Evolutionary conservation across 1,140 invertebrate species (phyloP).

Genomic region (Xylocopa sonorina): DNA sequence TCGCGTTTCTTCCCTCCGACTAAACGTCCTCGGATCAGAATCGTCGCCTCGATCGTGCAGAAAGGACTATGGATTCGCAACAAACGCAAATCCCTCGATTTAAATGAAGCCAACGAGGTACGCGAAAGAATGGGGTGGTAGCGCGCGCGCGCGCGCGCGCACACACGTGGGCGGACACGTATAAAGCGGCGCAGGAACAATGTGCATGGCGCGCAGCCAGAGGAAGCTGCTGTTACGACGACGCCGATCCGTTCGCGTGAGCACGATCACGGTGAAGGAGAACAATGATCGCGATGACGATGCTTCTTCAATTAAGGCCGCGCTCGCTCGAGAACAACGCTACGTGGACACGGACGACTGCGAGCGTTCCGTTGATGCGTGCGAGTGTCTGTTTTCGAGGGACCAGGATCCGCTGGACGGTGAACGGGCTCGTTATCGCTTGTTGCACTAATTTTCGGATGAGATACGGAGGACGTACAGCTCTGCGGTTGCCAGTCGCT

Average conservation of each 20-base stretch:
- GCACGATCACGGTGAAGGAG: slow-evolving; percentile 16
- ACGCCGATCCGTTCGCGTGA: slow-evolving; percentile 14
- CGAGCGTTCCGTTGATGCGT: not conserved
- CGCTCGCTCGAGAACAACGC: slow-evolving; percentile 30
- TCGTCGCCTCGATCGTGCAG: not conserved
- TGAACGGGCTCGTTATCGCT: not conserved
- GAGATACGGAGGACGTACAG: not conserved
- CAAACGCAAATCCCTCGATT: not conserved
- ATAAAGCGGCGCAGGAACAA: too few relatives aligned
- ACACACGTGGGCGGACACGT: too few relatives aligned
- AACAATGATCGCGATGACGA: slow-evolving; percentile 34
- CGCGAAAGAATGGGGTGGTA: not conserved
- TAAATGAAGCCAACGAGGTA: not conserved
- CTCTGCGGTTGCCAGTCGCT: too few relatives aligned
- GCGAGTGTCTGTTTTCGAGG: not conserved
- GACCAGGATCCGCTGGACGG: not conserved
- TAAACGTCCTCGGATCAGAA: not conserved
- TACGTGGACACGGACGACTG: not conserved
- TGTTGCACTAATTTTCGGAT: not conserved
- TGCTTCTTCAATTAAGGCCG: slow-evolving; percentile 33
- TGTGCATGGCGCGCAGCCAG: slow-evolving; percentile 9
- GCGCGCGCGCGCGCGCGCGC: too few relatives aligned
- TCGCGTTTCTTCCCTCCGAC: not conserved
- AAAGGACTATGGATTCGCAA: not conserved
- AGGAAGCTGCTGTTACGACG: slow-evolving; percentile 16